A percentile compares a stretch with the other conserved stretches of the same genome.
Evolutionary conservation across 2,888 invertebrate genomes (phyloP).

Genomic region (Cistogaster globosa): DNA sequence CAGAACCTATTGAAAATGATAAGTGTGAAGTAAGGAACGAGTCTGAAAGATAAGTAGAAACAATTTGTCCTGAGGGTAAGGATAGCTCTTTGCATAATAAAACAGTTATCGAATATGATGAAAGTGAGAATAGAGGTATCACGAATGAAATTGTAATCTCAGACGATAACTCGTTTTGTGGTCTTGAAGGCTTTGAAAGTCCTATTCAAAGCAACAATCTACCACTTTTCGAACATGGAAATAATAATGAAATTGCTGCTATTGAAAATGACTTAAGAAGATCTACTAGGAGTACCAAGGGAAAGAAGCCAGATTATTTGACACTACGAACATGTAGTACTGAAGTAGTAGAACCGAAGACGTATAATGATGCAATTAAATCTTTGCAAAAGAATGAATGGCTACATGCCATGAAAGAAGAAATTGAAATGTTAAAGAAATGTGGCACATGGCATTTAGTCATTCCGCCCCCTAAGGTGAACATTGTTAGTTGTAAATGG

Average conservation of each 20-base stretch:
- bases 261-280: constrained; percentile 6
- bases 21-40: no score
- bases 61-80: no score
- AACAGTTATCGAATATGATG: neutral
- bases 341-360: constrained; percentile 14
- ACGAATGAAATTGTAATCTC: neutral
- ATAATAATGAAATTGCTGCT: neutral
- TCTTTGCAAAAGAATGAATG: neutral
- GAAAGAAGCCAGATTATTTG: constrained; percentile 3
- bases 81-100: neutral
- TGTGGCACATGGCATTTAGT: neutral
- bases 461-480: neutral
- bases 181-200: neutral
- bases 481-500: constrained; percentile 12
- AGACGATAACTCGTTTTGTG: no score
- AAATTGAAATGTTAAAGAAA: constrained; percentile 11
- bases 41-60: no score
- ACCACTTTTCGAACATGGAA: no score
- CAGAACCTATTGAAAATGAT: no score
- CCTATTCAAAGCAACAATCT: no score
- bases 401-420: neutral
- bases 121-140: neutral
- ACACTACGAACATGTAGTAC: neutral
- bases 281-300: constrained; percentile 6
- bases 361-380: neutral